phyloP scores from a whole-genome alignment of 2,113 vertebrate species.

The Thryonomys swinderianus region DNA sequence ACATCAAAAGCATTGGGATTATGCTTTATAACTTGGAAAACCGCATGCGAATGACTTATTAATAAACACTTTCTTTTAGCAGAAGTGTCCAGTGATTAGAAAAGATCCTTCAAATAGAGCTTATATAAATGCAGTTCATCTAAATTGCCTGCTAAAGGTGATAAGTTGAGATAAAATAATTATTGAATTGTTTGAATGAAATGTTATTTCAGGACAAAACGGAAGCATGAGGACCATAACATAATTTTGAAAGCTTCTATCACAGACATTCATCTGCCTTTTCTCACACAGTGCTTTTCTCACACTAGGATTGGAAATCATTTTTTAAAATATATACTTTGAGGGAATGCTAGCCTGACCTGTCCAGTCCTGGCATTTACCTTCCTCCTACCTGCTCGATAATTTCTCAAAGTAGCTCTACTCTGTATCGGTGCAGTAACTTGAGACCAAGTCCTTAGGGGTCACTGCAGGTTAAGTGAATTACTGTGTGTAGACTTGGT shows the following conservation, averaged over 20 bases:
- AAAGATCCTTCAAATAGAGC: not conserved
- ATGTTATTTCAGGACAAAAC: not conserved
- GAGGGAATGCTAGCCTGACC: not conserved
- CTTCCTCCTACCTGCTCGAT: not conserved
- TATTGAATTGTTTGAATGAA: not conserved
- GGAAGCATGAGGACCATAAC: not conserved
- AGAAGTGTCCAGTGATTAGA: not conserved
- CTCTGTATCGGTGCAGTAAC: not conserved
- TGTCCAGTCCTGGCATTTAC: not conserved
- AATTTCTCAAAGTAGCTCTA: not conserved
- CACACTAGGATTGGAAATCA: not conserved
- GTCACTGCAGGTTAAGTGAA: not conserved
- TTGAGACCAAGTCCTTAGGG: not conserved
- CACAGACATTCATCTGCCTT: not conserved
- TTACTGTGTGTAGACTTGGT: not conserved
- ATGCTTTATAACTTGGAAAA: not conserved
- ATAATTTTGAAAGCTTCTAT: not conserved
- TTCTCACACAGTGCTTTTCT: not conserved
- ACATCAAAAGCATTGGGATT: not conserved
- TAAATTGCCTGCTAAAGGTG: not conserved
- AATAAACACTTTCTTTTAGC: not conserved
- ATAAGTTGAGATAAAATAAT: not conserved
- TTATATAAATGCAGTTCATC: not conserved
- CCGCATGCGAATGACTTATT: not conserved
- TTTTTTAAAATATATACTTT: not conserved